Conservation (phyloP, 2,113 vertebrate species). For the Empidonax traillii region DNA sequence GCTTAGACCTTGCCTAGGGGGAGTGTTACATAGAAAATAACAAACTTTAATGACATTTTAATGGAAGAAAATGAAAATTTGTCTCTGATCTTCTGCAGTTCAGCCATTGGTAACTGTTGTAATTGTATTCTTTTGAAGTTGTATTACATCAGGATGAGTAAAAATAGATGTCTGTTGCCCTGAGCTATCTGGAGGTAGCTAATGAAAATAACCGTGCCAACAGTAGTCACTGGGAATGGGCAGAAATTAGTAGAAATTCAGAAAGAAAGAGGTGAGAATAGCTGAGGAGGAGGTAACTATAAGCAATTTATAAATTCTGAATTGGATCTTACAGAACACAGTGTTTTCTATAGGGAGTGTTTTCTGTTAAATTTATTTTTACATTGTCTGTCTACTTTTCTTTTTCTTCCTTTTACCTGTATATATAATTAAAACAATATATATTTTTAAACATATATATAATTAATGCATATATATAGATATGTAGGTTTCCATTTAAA, state of each 20-base stretch:
- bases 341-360: neutral
- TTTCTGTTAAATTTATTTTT: neutral
- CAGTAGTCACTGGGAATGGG: neutral
- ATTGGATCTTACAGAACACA: neutral
- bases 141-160: neutral
- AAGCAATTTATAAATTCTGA: neutral
- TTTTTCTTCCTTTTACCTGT: neutral
- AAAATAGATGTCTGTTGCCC: neutral
- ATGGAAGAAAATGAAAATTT: constrained; percentile 2
- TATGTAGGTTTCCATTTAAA: neutral
- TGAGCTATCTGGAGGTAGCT: neutral
- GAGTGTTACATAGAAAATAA: neutral
- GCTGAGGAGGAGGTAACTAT: neutral
- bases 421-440: neutral
- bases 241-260: neutral
- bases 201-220: neutral
- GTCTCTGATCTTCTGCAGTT: neutral
- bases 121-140: constrained; percentile 14
- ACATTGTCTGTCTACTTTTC: neutral
- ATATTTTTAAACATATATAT: neutral
- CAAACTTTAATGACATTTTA: constrained; percentile 8
- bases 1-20: neutral
- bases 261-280: neutral
- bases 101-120: neutral
- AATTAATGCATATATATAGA: neutral